These are phyloP conservation scores for Chaetodon trifasciatus DNA, from an alignment of 2,797 vertebrate genomes.

Conservation along the genomic window DNA sequence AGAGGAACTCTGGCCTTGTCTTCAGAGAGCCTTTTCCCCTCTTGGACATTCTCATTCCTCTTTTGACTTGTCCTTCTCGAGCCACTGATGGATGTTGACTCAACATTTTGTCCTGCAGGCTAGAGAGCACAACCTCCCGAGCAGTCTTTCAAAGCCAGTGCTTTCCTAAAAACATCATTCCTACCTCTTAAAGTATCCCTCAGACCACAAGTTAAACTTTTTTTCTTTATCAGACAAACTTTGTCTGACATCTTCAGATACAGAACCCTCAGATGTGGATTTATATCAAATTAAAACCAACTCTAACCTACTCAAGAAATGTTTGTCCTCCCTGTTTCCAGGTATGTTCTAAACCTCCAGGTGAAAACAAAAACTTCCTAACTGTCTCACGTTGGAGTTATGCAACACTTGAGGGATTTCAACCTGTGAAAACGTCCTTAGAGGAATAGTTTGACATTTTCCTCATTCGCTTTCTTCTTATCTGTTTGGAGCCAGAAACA, in stretches of 20 bases:
- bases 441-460: not conserved
- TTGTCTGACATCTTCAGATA: no score
- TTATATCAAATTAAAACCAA: not conserved
- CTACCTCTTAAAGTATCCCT: not conserved
- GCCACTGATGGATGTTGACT: slow-evolving; percentile 21
- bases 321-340: not conserved
- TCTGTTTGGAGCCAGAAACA: not conserved
- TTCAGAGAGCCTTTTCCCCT: slow-evolving; percentile 11
- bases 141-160: not conserved
- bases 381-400: not conserved
- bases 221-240: not conserved
- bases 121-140: not conserved
- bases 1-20: not conserved
- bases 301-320: not conserved
- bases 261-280: not conserved
- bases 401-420: not conserved
- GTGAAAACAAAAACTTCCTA: not conserved
- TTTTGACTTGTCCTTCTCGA: slow-evolving; percentile 4
- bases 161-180: not conserved
- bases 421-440: not conserved
- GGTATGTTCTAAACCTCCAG: not conserved
- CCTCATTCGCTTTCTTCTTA: not conserved
- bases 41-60: slow-evolving; percentile 10
- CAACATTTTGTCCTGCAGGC: not conserved
- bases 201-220: not conserved